phyloP scores from a whole-genome alignment of 2,113 vertebrate genomes.

The Rhea americana region DNA sequence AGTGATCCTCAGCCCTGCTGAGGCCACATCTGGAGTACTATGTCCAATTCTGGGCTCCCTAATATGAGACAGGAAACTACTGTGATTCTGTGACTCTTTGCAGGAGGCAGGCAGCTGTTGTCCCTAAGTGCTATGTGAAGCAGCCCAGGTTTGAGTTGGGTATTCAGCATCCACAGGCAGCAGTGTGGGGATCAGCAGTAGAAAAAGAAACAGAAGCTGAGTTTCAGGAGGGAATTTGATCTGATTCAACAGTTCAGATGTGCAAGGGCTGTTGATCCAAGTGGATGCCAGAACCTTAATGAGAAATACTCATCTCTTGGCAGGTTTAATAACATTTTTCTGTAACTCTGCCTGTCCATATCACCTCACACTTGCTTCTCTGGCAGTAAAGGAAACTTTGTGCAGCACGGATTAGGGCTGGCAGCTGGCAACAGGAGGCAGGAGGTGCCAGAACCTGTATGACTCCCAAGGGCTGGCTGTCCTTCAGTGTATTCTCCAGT shows the following conservation, averaged over 20 bases:
- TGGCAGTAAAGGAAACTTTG: background rate
- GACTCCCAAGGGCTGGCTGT: background rate
- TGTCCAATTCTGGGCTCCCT: too few relatives aligned
- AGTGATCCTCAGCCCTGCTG: too few relatives aligned
- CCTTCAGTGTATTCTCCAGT: background rate
- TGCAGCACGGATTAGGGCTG: background rate
- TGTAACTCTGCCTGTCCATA: background rate
- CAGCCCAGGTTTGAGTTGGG: background rate
- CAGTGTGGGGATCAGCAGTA: background rate
- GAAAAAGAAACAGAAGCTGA: background rate
- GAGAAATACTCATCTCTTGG: background rate
- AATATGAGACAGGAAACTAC: too few relatives aligned
- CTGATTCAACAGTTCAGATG: background rate
- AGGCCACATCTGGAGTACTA: too few relatives aligned
- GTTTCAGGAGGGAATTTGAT: background rate
- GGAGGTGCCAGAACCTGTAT: background rate
- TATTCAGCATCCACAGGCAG: background rate
- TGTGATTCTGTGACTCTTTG: background rate
- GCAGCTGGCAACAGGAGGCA: background rate
- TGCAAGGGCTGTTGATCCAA: background rate
- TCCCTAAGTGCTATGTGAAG: background rate
- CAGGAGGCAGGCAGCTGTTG: background rate
- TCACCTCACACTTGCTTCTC: background rate
- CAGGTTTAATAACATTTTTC: background rate
- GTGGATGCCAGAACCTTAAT: background rate